phyloP scores from a whole-genome alignment of 2,113 vertebrate genomes.

The Uropsilus gracilis region DNA sequence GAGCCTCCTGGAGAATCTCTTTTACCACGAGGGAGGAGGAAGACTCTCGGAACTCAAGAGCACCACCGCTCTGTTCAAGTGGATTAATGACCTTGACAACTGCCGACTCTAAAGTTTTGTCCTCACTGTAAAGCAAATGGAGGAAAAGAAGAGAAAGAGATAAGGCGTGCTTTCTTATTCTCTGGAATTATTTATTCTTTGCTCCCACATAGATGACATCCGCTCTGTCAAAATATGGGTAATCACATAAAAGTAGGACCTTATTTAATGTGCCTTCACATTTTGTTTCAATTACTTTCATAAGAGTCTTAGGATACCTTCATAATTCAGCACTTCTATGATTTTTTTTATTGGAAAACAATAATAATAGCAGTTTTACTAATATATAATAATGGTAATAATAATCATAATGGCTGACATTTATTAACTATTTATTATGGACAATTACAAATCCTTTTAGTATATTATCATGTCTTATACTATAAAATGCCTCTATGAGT shows the following conservation, averaged over 20 bases:
- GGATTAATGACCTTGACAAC: constrained; percentile 93
- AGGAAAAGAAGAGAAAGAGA: neutral
- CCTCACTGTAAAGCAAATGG: constrained; percentile 87
- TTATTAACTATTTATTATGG: neutral
- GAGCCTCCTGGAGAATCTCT: constrained; percentile 95
- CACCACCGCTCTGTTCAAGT: constrained; percentile 84
- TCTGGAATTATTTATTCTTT: neutral
- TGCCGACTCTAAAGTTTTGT: constrained; percentile 89
- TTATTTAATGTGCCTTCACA: neutral
- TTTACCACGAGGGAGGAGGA: constrained; percentile 90
- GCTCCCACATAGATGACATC: neutral
- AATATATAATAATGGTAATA: neutral
- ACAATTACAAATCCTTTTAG: neutral
- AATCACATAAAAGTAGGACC: neutral
- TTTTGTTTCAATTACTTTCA: neutral
- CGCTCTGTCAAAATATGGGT: neutral
- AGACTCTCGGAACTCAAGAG: constrained; percentile 83
- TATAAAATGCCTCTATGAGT: neutral
- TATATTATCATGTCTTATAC: neutral
- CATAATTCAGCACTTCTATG: neutral
- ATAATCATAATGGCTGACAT: neutral
- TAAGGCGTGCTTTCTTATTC: neutral
- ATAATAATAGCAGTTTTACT: neutral
- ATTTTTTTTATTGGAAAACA: neutral
- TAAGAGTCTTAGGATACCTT: neutral